phyloP scores from a whole-genome alignment of 1,140 invertebrate species.

The Pogonus chalceus region DNA sequence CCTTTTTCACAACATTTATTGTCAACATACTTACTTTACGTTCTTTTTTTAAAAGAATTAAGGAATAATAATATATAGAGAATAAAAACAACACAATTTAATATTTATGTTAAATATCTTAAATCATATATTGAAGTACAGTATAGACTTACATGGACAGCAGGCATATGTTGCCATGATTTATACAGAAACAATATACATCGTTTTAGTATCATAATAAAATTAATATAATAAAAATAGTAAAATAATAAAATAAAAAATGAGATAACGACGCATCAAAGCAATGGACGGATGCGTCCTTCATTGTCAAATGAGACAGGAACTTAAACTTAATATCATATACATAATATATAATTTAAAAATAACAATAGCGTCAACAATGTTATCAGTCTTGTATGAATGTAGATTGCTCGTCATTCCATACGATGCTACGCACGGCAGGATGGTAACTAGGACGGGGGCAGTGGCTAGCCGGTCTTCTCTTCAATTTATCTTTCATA shows the following conservation, averaged over 20 bases:
- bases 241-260: not conserved
- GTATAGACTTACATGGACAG: slow-evolving; percentile 1
- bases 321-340: slow-evolving; percentile 6
- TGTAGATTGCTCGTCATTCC: slow-evolving; percentile 3
- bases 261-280: not conserved
- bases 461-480: slow-evolving; percentile 4
- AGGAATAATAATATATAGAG: too few relatives aligned
- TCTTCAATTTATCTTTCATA: too few relatives aligned
- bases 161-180: not conserved
- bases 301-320: not conserved
- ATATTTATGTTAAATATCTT: not conserved
- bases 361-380: slow-evolving; percentile 7
- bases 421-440: not conserved
- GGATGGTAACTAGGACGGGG: slow-evolving; percentile 5
- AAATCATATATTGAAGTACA: slow-evolving; percentile 2
- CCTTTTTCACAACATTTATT: too few relatives aligned
- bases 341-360: slow-evolving; percentile 3
- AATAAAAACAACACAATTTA: too few relatives aligned
- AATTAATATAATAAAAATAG: not conserved
- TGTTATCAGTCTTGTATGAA: slow-evolving; percentile 7
- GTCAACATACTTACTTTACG: too few relatives aligned
- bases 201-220: not conserved
- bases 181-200: slow-evolving; percentile 6
- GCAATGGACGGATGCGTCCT: not conserved
- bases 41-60: too few relatives aligned